A percentile compares a stretch with the other conserved stretches of the same genome.
Evolutionary conservation across 2,888 invertebrate genomes (phyloP).

Genomic region (Chamaedrilus cognettii): DNA sequence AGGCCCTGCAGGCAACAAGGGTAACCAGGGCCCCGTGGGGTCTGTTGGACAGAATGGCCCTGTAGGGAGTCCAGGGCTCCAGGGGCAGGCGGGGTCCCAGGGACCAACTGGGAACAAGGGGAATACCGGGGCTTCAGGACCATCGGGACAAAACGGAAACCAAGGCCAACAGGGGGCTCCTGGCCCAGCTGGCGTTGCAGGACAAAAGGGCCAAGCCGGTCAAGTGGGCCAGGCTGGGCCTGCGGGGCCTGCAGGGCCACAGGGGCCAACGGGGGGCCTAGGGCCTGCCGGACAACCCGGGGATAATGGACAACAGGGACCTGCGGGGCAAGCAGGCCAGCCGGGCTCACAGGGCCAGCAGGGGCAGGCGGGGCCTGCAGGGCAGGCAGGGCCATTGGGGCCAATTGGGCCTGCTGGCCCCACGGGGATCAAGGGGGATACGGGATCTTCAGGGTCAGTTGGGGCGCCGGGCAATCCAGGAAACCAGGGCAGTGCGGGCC

Average conservation of each 20-base stretch:
- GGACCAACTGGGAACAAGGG: conserved; percentile 26
- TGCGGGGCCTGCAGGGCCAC: conserved; percentile 6
- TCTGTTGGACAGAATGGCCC: conserved; percentile 20
- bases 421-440: conserved; percentile 1
- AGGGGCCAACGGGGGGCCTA: not conserved
- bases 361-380: conserved; percentile 29
- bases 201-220: conserved; percentile 10
- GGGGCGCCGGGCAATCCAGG: conserved; percentile 25
- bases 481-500: conserved; percentile 12
- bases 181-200: conserved; percentile 23
- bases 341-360: conserved; percentile 32
- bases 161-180: conserved; percentile 24
- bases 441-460: conserved; percentile 20
- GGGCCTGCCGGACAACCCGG: conserved; percentile 19
- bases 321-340: conserved; percentile 28
- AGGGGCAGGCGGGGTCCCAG: conserved; percentile 20
- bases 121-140: conserved; percentile 11
- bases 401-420: conserved; percentile 21
- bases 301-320: conserved; percentile 24
- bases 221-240: not conserved
- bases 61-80: conserved; percentile 18
- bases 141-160: conserved; percentile 22
- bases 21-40: conserved; percentile 47
- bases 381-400: conserved; percentile 22
- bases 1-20: conserved; percentile 4